Conservation (phyloP, 2,888 invertebrate species). For the Luffia ferchaultella region DNA sequence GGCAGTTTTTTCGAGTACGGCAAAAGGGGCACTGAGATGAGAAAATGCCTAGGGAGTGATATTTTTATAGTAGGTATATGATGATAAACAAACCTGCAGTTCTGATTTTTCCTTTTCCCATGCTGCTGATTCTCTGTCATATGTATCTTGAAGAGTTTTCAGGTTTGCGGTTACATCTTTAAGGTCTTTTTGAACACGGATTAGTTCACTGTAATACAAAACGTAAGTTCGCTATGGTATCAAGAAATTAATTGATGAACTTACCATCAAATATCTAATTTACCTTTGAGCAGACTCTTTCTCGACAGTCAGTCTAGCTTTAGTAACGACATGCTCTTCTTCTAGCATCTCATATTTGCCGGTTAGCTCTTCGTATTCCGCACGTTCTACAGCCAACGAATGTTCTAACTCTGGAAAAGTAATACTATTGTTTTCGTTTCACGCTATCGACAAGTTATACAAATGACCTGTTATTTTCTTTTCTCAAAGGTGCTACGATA, state of each 20-base stretch:
- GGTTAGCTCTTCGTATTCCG: conserved; percentile 81
- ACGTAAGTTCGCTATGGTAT: conserved; percentile 6
- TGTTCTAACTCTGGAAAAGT: conserved; percentile 71
- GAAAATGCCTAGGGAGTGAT: too few relatives aligned
- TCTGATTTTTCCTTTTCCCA: conserved; percentile 78
- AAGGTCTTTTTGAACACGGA: conserved; percentile 69
- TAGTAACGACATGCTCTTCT: conserved; percentile 85
- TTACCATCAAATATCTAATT: conserved; percentile 5
- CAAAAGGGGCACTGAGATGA: too few relatives aligned
- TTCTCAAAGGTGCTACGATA: too few relatives aligned
- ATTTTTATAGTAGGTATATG: too few relatives aligned
- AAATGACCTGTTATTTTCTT: too few relatives aligned
- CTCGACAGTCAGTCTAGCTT: conserved; percentile 82
- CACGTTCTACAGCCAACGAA: conserved; percentile 71
- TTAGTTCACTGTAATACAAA: conserved; percentile 60
- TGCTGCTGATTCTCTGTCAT: conserved; percentile 70
- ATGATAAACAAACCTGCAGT: conserved; percentile 61
- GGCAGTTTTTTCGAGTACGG: too few relatives aligned
- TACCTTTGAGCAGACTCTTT: conserved; percentile 81
- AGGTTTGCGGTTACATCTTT: conserved; percentile 69
- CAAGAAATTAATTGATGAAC: conserved; percentile 1
- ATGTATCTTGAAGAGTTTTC: conserved; percentile 69
- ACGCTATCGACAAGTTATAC: too few relatives aligned
- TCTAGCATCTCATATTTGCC: conserved; percentile 84
- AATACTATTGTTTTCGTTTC: conserved; percentile 17